These are phyloP conservation scores for Istiophorus platypterus DNA, from an alignment of 2,113 vertebrate genomes.

Conservation along the genomic window DNA sequence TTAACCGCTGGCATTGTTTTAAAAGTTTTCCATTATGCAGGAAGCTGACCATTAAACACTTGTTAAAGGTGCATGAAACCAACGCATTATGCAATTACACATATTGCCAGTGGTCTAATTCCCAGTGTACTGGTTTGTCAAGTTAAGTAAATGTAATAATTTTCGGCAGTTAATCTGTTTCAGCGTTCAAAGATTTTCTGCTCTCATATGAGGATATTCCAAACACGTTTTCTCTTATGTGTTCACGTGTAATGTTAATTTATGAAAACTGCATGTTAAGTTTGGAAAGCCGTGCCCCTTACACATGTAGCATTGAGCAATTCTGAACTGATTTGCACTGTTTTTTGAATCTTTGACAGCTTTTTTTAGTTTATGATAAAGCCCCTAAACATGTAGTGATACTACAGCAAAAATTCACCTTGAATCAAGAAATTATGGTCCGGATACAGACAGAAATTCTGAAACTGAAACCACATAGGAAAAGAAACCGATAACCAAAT, in stretches of 20 bases:
- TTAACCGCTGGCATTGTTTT: not conserved
- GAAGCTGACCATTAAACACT: not conserved
- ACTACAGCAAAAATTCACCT: not conserved
- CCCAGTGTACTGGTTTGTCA: not conserved
- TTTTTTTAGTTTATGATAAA: slow-evolving; percentile 14
- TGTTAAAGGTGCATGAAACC: not conserved
- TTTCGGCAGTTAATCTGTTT: not conserved
- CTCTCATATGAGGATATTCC: rapidly evolving
- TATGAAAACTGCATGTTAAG: not conserved
- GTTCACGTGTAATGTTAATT: not conserved
- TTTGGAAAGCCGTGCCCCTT: not conserved
- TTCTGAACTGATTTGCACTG: not conserved
- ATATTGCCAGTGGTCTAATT: not conserved
- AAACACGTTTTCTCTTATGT: not conserved
- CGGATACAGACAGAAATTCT: no score
- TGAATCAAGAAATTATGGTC: not conserved
- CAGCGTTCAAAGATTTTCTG: not conserved
- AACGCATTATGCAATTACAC: not conserved
- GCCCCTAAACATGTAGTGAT: slow-evolving; percentile 12
- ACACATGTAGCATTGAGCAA: not conserved
- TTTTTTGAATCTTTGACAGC: not conserved
- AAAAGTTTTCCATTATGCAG: not conserved
- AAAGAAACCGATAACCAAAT: not conserved
- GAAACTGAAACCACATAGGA: not conserved
- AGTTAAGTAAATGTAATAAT: not conserved